Conservation (phyloP, 2,113 vertebrate species). For the Ranitomeya imitator region DNA sequence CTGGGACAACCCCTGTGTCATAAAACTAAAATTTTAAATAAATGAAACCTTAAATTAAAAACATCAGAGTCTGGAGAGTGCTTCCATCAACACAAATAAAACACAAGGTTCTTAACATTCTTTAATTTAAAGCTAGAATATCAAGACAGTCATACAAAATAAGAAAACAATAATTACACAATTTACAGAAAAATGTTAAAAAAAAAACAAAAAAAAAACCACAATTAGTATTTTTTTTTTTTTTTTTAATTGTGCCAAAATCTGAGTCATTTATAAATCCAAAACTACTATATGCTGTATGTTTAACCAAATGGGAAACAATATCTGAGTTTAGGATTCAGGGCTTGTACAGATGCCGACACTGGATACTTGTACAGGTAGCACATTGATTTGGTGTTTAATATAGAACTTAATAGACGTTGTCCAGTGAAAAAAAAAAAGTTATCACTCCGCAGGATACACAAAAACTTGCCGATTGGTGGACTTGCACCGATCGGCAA, state of each 20-base stretch:
- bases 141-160: constrained; percentile 44
- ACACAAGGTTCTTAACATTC: not conserved
- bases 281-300: not conserved
- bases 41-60: too few species aligned
- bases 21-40: too few species aligned
- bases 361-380: not conserved
- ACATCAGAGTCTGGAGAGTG: not conserved
- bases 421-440: too few species aligned
- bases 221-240: not conserved
- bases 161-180: constrained; percentile 48
- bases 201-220: not conserved
- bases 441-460: too few species aligned
- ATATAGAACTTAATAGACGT: not conserved
- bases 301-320: not conserved
- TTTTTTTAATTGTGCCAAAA: constrained; percentile 25
- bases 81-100: not conserved
- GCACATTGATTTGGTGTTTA: not conserved
- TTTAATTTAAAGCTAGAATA: constrained; percentile 52
- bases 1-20: too few species aligned
- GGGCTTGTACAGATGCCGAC: not conserved
- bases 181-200: constrained; percentile 16
- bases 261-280: not conserved
- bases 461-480: too few species aligned
- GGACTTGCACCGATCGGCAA: too few species aligned
- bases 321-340: not conserved